Evolutionary conservation across 1,140 invertebrate genomes (phyloP), one percentile per base, ranked within the genome.

Genomic region (Gonatopus flavifemur): DNA sequence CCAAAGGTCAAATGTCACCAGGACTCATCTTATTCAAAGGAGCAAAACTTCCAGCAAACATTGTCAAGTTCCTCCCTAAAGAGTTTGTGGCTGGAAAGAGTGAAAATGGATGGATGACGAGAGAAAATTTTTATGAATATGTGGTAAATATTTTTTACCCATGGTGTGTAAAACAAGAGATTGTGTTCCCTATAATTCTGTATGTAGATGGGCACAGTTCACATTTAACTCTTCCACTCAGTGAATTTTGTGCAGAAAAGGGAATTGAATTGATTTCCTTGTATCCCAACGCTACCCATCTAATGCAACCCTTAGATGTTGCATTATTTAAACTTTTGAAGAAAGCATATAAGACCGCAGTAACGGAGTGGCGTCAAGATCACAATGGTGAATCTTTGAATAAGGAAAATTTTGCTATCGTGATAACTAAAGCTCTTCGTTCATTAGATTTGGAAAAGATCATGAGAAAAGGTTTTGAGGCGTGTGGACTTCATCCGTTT

Each of bases 121-220:
- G 24, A n/a, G 63, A 62, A 55, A 28, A 42, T 10, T 70, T 70
- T 51, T 66, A 53, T 44, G 50, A 59, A 37, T 68, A 66, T 40
- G 48, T 72, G 0, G 43, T 49, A 7, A 70, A 73, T 55, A 32
- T 66, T 30, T 66, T 73, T 28, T 50, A 66, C 37, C 64, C 61
- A 19, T 76, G 57, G 60, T 19, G 63, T 30, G 9, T 35, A 30
- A 13, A 61, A 21, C 50, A 55, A 7, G 59, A 59, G 16, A 62
- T 64, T 30, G 13, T 42, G 49, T 56, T 59, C 25, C 67, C 67
- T 8, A 48, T 71, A 20, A 35, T 71, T 13, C 57, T 78, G 13
- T 78, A 70, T 66, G 28, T 77, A 3, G 75, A 77, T 64, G 70
- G 70, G 1, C 72, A 77, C 51, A 48, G 30, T 9, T 69, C 66